Evolutionary conservation across 1,140 invertebrate genomes (phyloP).

Genomic region (Aphaenogaster floridana): DNA sequence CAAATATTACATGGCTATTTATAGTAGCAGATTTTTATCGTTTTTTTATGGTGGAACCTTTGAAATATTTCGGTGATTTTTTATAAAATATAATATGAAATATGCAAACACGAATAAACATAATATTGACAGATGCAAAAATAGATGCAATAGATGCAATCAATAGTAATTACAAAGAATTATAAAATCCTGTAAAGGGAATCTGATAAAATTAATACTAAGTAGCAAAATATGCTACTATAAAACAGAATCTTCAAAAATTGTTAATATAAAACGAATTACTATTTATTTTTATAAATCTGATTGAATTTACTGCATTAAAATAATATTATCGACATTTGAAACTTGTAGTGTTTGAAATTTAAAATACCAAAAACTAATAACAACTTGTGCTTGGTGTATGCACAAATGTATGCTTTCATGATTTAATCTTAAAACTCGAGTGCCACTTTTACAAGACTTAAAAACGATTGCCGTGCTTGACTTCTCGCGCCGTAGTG

Average conservation of each 20-base stretch:
- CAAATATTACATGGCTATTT: not conserved
- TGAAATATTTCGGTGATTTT: not conserved
- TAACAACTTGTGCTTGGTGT: not conserved
- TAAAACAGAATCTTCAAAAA: not conserved
- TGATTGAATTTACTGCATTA: not conserved
- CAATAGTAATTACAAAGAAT: not conserved
- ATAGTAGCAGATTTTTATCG: slow-evolving; percentile 9
- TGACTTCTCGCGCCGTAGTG: slow-evolving; percentile 36
- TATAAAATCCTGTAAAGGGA: not conserved
- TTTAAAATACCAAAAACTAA: slow-evolving; percentile 12
- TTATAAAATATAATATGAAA: not conserved
- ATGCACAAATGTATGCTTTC: slow-evolving; percentile 3
- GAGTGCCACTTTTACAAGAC: slow-evolving; percentile 9
- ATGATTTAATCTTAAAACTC: slow-evolving; percentile 26
- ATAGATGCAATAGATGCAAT: not conserved
- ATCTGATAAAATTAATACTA: not conserved
- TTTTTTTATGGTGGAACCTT: not conserved
- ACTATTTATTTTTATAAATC: not conserved
- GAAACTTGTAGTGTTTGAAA: not conserved
- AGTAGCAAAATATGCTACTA: not conserved
- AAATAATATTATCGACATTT: not conserved
- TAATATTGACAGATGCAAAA: not conserved
- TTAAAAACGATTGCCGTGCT: slow-evolving; percentile 36
- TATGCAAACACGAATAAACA: not conserved
- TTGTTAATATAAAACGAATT: not conserved